These are phyloP conservation scores for Eira barbara DNA, from an alignment of 2,113 vertebrate genomes.

Conservation along the genomic window DNA sequence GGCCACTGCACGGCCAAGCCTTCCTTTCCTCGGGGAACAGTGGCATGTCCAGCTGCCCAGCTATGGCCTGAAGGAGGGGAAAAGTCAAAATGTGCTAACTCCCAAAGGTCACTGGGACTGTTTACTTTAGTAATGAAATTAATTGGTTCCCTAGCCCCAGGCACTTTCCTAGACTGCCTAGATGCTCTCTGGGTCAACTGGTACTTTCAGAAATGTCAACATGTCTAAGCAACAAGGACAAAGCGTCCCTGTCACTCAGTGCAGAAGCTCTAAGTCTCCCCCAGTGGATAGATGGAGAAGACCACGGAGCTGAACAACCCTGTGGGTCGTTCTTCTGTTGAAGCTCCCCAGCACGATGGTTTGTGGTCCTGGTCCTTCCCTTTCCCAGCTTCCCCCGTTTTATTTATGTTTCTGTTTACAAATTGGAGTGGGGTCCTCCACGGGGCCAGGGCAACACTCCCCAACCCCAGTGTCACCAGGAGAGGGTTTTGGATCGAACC, in stretches of 20 bases:
- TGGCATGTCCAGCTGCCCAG: not conserved
- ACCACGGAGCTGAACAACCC: not conserved
- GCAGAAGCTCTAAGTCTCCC: not conserved
- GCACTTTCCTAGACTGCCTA: not conserved
- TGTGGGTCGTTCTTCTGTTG: not conserved
- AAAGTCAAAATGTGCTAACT: not conserved
- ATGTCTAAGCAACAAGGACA: not conserved
- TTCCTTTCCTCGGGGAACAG: not conserved
- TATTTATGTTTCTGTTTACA: conserved; percentile 85
- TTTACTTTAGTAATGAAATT: conserved; percentile 21
- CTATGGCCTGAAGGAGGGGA: not conserved
- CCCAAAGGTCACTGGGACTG: not conserved
- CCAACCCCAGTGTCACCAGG: not conserved
- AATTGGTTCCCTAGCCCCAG: not conserved
- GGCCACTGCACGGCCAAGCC: not conserved
- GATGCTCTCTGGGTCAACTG: not conserved
- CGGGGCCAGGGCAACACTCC: conserved; percentile 39
- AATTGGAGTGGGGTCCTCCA: conserved; percentile 71
- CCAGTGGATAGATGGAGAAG: not conserved
- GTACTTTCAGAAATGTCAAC: not conserved
- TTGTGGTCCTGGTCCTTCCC: not conserved
- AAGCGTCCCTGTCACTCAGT: not conserved
- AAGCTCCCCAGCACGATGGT: not conserved
- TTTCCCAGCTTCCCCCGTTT: not conserved
- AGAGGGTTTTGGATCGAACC: not conserved